These are phyloP conservation scores for Rhyacophila brunnea DNA, from an alignment of 1,140 invertebrate species.

Conservation along the genomic window DNA sequence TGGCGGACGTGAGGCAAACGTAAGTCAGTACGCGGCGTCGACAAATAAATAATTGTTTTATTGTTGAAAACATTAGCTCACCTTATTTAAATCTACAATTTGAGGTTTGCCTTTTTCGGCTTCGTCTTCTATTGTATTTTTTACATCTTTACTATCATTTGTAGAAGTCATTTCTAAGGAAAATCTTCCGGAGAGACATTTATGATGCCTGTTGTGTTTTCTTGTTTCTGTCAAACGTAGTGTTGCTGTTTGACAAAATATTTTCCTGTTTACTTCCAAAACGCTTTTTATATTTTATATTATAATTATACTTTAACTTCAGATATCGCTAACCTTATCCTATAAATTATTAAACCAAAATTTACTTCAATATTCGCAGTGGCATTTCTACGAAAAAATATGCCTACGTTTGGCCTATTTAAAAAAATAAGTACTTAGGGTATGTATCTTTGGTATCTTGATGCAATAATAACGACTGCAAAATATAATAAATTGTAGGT, in stretches of 20 bases:
- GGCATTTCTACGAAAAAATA: too few relatives aligned
- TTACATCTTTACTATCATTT: slow-evolving; percentile 56
- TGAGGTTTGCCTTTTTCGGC: slow-evolving; percentile 49
- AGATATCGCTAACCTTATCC: too few relatives aligned
- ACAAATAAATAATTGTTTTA: slow-evolving; percentile 36
- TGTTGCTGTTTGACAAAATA: slow-evolving; percentile 8
- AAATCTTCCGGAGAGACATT: slow-evolving; percentile 55
- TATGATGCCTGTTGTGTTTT: slow-evolving; percentile 40
- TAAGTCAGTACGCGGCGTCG: slow-evolving; percentile 50
- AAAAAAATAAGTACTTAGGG: too few relatives aligned
- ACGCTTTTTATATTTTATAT: too few relatives aligned
- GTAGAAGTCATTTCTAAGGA: slow-evolving; percentile 56
- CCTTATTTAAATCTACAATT: slow-evolving; percentile 53
- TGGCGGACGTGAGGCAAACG: slow-evolving; percentile 51
- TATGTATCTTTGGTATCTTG: too few relatives aligned
- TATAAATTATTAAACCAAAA: too few relatives aligned
- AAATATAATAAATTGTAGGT: too few relatives aligned
- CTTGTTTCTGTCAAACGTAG: slow-evolving; percentile 31
- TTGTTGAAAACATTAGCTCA: slow-evolving; percentile 41
- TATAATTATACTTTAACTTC: too few relatives aligned
- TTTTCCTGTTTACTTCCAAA: too few relatives aligned
- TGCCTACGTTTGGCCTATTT: too few relatives aligned
- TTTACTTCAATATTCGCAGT: too few relatives aligned
- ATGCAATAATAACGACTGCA: too few relatives aligned
- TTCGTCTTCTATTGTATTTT: slow-evolving; percentile 47